These are phyloP conservation scores for Agapornis canus DNA, from an alignment of 2,797 vertebrate species.

Conservation along the genomic window DNA sequence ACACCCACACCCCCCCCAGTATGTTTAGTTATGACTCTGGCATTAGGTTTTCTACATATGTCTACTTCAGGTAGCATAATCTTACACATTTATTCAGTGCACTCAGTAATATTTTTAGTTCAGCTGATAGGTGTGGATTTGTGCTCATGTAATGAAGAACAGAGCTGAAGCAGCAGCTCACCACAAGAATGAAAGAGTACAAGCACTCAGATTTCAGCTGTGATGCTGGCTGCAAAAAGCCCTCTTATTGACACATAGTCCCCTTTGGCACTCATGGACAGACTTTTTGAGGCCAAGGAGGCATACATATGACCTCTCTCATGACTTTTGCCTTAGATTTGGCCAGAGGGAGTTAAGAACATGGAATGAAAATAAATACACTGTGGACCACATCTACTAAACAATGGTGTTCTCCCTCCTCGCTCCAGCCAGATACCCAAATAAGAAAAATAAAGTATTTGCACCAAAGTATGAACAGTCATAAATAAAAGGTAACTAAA, in stretches of 20 bases:
- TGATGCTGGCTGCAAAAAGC: background rate
- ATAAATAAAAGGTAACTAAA: background rate
- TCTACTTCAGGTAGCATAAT: background rate
- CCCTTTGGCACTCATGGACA: background rate
- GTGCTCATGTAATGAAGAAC: background rate
- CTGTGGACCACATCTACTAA: background rate
- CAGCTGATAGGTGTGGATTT: background rate
- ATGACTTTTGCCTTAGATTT: background rate
- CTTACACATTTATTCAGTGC: background rate
- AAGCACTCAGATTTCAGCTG: background rate
- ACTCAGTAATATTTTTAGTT: background rate
- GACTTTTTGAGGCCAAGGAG: background rate
- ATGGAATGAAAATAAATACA: background rate
- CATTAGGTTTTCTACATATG: background rate
- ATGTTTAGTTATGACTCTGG: background rate
- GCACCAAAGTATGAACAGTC: background rate
- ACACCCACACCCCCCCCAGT: too few relatives aligned
- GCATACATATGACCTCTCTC: background rate
- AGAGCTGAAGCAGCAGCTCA: background rate
- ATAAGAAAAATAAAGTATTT: background rate
- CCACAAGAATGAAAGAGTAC: background rate
- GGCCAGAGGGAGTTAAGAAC: background rate
- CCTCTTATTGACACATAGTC: background rate
- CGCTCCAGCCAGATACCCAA: background rate
- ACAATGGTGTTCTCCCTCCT: background rate